Base-by-base conservation (phyloP, 1,140 invertebrate genomes). In the Drosophila sechellia region DNA sequence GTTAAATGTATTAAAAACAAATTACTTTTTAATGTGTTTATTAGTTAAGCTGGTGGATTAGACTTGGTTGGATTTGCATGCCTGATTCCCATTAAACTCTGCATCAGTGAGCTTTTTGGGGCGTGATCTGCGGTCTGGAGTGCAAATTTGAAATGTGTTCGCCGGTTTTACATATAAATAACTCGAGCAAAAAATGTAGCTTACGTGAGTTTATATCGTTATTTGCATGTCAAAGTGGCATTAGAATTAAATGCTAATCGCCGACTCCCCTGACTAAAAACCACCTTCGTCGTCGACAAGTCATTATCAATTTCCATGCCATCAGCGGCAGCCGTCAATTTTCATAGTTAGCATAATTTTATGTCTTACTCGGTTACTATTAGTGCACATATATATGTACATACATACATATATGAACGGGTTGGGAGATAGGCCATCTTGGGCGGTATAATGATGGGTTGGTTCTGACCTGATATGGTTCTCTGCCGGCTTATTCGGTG, bases 1-100 rank as follows among this genome's bases (percentile, higher is more conserved):
- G n/a, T 17, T 42, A 69, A 69, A 60, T 60, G 70, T 40, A 70
- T 81, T 52, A 80, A 81, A 63, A 76, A 86, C 78, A 86, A 79
- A 86, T 86, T 87, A 72, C 58, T 50, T 55, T 72, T 83, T 86
- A 86, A 86, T 87, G 81, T 86, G 81, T 86, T 86, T 87, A 86
- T 86, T 86, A 86, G 70, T 49, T 50, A 60, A 53, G 53, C 27
- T n/a, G 52, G 27, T 17, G 71, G 70, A 74, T 74, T 74, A 66
- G 43, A 15, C 43, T 15, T 42, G 27, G 27, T 5, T 34, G 68
- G 55, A 63, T 69, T 61, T 77, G 81, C 83, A 83, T 86, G 83
- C 69, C 35, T 59, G 34, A 25, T n/a, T 39, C 58, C 13, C 79
- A 87, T 86, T 75, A 87, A 53, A 57, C 25, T 35, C 42, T 45